Base-by-base conservation (phyloP, 37 sponge, comb jelly and placozoan genomes). In the Ianthella basta region DNA sequence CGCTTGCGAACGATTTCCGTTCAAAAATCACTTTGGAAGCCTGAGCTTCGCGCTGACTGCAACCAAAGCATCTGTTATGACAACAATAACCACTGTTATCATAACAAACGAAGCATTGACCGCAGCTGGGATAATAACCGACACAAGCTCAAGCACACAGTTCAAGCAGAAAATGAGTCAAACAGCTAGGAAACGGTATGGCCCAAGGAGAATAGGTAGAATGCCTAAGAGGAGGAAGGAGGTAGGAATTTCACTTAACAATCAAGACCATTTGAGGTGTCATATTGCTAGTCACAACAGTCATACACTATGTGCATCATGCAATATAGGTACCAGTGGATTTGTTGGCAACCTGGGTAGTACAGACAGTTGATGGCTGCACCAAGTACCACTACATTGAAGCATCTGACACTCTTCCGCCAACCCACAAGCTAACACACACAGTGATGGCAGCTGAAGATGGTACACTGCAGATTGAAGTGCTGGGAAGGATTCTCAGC, bases 201-300 rank as follows among this genome's bases (percentile, higher is more conserved):
- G 68, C 12, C 13, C 68, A 15, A 66, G 68, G 68, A 23, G 68
- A n/a, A 16, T 66, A 24, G 68, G 68, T 13, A 66, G 68, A n/a
- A 66, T 24, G 23, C 68, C 68, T 66, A 66, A 66, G 29, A 66
- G 68, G 68, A 66, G 68, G 23, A 66, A 23, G 23, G 27, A 24
- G 23, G 23, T 24, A 25, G 68, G 23, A 27, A 27, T 66, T 24
- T 14, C 13, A 23, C 23, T 66, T 23, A 66, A 66, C 27, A 66
- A 25, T 24, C 23, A 66, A 24, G 23, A 24, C 23, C 23, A 24
- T 16, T 24, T 23, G 23, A 24, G 13, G 13, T 25, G 23, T 66
- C 23, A 24, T 66, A 66, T 20, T 24, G 13, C 19, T 24, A n/a
- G 19, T 12, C 68, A 66, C 13, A 25, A 25, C 29, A 66, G 68